Evolutionary conservation across 35 echinoderm and acorn worm genomes (phyloP).

Genomic region (Apostichopus parvimensis): DNA sequence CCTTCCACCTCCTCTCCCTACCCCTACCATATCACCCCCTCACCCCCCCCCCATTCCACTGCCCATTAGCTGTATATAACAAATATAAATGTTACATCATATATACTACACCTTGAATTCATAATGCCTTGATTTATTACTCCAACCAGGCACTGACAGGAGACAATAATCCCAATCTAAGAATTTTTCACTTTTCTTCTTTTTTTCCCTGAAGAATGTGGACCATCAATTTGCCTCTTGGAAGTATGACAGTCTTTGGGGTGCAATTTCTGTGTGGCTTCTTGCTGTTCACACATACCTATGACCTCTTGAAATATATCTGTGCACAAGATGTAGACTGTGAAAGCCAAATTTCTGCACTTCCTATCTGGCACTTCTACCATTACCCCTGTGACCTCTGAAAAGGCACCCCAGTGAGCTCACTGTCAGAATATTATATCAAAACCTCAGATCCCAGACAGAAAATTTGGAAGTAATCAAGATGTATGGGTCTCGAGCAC

Average conservation of each 20-base stretch:
- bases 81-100: too few species aligned
- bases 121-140: too few species aligned
- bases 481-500: background rate
- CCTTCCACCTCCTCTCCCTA: too few species aligned
- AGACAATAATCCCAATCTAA: too few species aligned
- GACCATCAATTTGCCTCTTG: conserved; percentile 8
- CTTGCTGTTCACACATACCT: conserved; percentile 35
- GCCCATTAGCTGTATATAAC: too few species aligned
- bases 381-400: conserved; percentile 11
- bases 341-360: background rate
- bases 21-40: too few species aligned
- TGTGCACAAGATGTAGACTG: conserved; percentile 18
- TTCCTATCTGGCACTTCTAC: conserved; percentile 41
- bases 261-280: conserved; percentile 32
- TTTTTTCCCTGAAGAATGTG: background rate
- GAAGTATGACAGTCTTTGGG: background rate
- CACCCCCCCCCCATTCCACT: too few species aligned
- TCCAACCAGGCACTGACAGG: too few species aligned
- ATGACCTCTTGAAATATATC: conserved; percentile 11
- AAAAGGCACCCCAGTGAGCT: conserved; percentile 30
- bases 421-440: conserved; percentile 34
- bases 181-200: too few species aligned
- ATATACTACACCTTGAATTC: too few species aligned
- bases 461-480: conserved; percentile 50
- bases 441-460: conserved; percentile 19